Base-by-base conservation (phyloP, 2,797 vertebrate genomes). In the Urosaurus nigricauda region DNA sequence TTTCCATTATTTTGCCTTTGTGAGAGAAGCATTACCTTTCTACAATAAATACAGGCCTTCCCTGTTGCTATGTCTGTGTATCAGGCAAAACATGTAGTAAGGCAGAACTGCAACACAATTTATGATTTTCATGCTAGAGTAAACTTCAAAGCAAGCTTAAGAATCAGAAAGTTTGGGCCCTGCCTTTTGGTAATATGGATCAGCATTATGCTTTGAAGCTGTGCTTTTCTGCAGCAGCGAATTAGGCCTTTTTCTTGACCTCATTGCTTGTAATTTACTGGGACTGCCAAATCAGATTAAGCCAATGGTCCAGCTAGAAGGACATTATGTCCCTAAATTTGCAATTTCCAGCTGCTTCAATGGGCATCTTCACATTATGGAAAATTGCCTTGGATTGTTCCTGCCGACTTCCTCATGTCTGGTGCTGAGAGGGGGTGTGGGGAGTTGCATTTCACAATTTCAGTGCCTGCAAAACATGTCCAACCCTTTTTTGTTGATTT, bases 261-360 rank as follows among this genome's bases (percentile, higher is more conserved):
- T 5, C 84, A 9, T 68, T 74, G 19, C 14, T 93, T 87, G 56
- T 58, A 85, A 8, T 87, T 92, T 63, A 75, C n/a, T 81, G 29
- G 86, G 93, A 83, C 87, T 90, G 47, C 53, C 78, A 80, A 63
- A 85, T 80, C 68, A 80, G 83, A 85, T 92, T 88, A 90, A 71
- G 88, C 29, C 14, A 81, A 2, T 71, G 60, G 35, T 12, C 79
- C 75, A 83, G 84, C 7, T 74, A 21, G 0, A 79, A 87, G 87
- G 40, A 51, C 85, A 89, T 89, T 86, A 85, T 90, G 79, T 90
- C n/a, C 35, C 90, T 89, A 79, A 17, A 19, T 8, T 86, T n/a
- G 29, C 26, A 51, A 35, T 17, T n/a, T 84, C 47, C 82, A 79
- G 47, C 37, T 79, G 60, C 74, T 86, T 88, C 63, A 80, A 81